These are phyloP conservation scores for Drosophila pectinifera DNA, from an alignment of 1,140 invertebrate genomes.

Conservation along the genomic window DNA sequence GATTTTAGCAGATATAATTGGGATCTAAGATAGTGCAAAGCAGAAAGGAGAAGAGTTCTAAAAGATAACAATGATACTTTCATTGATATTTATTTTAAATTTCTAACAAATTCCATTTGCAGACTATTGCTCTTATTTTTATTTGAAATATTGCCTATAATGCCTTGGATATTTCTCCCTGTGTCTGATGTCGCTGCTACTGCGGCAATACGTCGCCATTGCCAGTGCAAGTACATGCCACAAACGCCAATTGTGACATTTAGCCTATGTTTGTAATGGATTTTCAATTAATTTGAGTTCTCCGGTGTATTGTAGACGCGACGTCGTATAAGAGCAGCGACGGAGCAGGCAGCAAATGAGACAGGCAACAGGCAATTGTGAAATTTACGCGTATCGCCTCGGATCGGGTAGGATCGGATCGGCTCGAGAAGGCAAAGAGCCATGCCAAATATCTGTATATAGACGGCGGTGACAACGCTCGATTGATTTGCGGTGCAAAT, in stretches of 20 bases:
- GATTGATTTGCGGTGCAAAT: constrained; percentile 83
- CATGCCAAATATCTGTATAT: constrained; percentile 58
- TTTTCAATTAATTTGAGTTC: constrained; percentile 84
- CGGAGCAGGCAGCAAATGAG: constrained; percentile 40
- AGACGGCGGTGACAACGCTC: constrained; percentile 71
- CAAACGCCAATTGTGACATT: constrained; percentile 84
- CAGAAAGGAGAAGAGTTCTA: not conserved
- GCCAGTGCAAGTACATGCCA: constrained; percentile 78
- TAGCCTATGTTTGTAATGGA: constrained; percentile 84
- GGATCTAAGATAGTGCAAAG: not conserved
- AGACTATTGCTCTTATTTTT: no score
- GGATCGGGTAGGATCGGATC: constrained; percentile 14
- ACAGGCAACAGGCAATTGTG: constrained; percentile 68
- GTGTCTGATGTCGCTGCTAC: constrained; percentile 32
- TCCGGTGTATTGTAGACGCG: constrained; percentile 81
- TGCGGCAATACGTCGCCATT: constrained; percentile 71
- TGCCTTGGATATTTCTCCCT: not conserved
- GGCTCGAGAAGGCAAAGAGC: constrained; percentile 11
- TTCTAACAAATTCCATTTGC: no score
- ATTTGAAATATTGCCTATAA: no score
- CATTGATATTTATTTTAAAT: not conserved
- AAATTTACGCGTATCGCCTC: constrained; percentile 76
- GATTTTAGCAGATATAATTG: not conserved
- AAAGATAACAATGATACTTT: not conserved
- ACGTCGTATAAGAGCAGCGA: constrained; percentile 71